Evolutionary conservation across 2,797 vertebrate genomes (phyloP).

Genomic region (Cephalopachus bancanus): DNA sequence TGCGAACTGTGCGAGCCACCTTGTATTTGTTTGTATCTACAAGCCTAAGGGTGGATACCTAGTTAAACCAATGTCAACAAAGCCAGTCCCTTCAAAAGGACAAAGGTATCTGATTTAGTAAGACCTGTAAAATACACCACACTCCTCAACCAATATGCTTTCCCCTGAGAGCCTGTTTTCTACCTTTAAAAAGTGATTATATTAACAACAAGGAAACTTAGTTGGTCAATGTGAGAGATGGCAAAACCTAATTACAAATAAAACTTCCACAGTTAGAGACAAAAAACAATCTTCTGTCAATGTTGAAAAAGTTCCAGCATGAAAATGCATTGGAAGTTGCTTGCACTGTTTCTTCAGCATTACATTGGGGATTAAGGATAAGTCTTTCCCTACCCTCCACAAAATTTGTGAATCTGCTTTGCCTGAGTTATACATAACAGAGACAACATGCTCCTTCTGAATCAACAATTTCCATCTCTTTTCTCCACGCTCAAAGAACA

Average conservation of each 20-base stretch:
- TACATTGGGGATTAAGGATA: background rate
- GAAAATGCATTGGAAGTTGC: background rate
- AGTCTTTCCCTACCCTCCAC: background rate
- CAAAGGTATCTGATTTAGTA: constrained; percentile 76
- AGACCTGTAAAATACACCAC: constrained; percentile 58
- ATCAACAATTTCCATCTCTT: background rate
- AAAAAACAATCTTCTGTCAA: constrained; percentile 34
- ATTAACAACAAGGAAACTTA: constrained; percentile 12
- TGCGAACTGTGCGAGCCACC: background rate
- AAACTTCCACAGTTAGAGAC: background rate
- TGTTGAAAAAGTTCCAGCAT: background rate
- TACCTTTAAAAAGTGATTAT: background rate
- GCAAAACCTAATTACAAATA: background rate
- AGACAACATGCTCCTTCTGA: background rate
- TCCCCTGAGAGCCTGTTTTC: background rate
- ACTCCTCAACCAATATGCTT: background rate
- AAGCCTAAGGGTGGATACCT: constrained; percentile 43
- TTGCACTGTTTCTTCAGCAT: background rate
- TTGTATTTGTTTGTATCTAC: constrained; percentile 56
- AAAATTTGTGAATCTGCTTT: background rate
- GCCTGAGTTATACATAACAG: background rate
- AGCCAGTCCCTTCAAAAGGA: constrained; percentile 66
- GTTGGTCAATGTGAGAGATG: background rate
- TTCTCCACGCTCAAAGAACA: background rate
- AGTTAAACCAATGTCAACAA: constrained; percentile 71